A percentile compares a stretch with the other conserved stretches of the same genome.
These are phyloP conservation scores for Motacilla alba DNA, from an alignment of 2,113 vertebrate species.

Conservation along the genomic window DNA sequence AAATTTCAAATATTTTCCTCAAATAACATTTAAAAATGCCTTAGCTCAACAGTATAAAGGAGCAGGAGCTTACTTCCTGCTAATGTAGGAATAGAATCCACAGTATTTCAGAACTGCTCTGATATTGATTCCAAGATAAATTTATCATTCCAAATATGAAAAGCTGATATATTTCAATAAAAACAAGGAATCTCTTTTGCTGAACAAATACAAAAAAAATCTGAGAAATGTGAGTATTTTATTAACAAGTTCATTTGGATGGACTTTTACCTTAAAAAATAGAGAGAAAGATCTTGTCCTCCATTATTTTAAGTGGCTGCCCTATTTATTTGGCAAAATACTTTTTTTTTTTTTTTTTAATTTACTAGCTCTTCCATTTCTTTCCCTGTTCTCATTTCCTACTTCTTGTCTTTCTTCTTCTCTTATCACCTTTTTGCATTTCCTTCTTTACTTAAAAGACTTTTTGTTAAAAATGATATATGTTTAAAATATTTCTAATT, in stretches of 20 bases:
- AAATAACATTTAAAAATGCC: neutral
- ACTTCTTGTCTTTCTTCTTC: neutral
- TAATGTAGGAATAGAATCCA: neutral
- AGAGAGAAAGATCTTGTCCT: neutral
- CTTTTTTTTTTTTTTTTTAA: neutral
- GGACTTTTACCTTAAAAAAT: neutral
- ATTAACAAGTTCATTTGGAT: neutral
- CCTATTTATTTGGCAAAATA: neutral
- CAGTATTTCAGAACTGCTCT: neutral
- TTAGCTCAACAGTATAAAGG: neutral
- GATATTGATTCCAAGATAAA: neutral
- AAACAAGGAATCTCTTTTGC: neutral
- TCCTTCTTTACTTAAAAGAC: neutral
- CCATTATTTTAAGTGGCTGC: neutral
- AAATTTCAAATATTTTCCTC: neutral
- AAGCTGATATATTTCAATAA: neutral
- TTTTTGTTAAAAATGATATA: neutral
- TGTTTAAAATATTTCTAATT: neutral
- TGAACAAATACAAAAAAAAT: neutral
- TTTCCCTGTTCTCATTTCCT: neutral
- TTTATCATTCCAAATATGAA: neutral
- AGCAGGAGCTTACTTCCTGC: neutral
- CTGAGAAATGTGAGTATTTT: neutral
- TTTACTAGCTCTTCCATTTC: neutral
- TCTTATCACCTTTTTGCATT: accelerated